A percentile compares a stretch with the other conserved stretches of the same genome.
These are phyloP conservation scores for Hylyphantes graminicola DNA, from an alignment of 1,140 invertebrate genomes.

Conservation along the genomic window DNA sequence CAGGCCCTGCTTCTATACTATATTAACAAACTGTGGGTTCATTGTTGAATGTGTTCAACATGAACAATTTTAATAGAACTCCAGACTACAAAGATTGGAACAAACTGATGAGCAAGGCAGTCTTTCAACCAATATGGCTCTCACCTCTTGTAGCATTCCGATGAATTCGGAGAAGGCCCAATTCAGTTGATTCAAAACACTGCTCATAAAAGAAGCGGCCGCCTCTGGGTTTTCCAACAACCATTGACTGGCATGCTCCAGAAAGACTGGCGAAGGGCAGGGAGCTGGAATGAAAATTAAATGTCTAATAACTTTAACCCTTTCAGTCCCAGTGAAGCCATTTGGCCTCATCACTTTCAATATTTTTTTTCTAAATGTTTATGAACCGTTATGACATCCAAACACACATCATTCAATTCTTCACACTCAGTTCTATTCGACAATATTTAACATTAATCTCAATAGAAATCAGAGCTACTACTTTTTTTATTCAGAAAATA, in stretches of 20 bases:
- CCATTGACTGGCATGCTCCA: constrained; percentile 71
- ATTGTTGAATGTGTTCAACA: background rate
- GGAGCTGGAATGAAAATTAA: constrained; percentile 71
- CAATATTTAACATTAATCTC: too few relatives aligned
- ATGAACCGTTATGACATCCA: too few relatives aligned
- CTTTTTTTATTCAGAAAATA: too few relatives aligned
- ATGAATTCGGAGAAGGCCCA: constrained; percentile 92
- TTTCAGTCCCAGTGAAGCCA: too few relatives aligned
- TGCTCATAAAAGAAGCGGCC: constrained; percentile 79
- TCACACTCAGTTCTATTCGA: too few relatives aligned
- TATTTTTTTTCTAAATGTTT: too few relatives aligned
- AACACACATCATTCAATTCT: too few relatives aligned
- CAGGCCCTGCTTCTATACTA: too few relatives aligned
- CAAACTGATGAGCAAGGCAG: background rate
- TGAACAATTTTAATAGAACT: background rate
- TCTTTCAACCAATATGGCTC: constrained; percentile 54
- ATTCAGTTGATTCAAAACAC: constrained; percentile 83
- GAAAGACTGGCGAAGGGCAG: constrained; percentile 74
- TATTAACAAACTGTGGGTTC: too few relatives aligned
- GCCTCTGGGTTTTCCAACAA: constrained; percentile 70
- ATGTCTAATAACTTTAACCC: too few relatives aligned
- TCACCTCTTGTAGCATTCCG: constrained; percentile 84
- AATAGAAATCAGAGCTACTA: too few relatives aligned
- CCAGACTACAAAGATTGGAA: background rate
- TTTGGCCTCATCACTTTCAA: too few relatives aligned